Base-by-base conservation (phyloP, 1,140 invertebrate species). In the Hormaphis cornu region DNA sequence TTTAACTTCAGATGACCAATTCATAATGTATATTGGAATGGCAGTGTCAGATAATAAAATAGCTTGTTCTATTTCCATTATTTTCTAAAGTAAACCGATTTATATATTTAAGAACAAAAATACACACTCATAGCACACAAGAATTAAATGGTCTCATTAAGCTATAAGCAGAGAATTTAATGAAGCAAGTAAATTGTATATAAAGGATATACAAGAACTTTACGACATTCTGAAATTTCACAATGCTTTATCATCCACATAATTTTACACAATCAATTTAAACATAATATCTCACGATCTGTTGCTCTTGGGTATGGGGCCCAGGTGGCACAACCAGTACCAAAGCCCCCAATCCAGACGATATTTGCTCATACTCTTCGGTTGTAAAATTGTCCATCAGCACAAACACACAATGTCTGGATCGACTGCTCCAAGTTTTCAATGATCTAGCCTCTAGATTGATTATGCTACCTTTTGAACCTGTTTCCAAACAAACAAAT, bases 11-110 rank as follows among this genome's bases (percentile, higher is more conserved):
- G 81, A 78, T 69, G 86, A 86, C 83, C 90, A 89, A 20, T 82
- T 76, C 1, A 88, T 84, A 77, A 98, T 95, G 79, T 97, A 98
- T 16, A 98, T 89, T 8, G 95, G 94, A 69, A 95, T 86, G 24
- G 83, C 80, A 16, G 88, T 86, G 74, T 93, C 88, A 74, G 93
- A 87, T 26, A 84, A 81, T 22, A 92, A 77, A 83, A 97, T 87
- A 6, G 85, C 85, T 76, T 87, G 83, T 80, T 98, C 95, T 52
- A 97, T 76, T 26, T 87, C 79, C 75, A 87, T 82, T 69, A 96
- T 84, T 74, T 90, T 86, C 85, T 87, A 75, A 22, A 79, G 79
- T 16, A 59, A 52, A 26, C 30, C 2, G 35, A 70, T 48, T 33
- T 69, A 40, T 14, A 10, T n/a, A 10, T 9, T 42, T 42, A 10